Base-by-base conservation (phyloP, 2,888 invertebrate species). In the Meteorus cinctellus region DNA sequence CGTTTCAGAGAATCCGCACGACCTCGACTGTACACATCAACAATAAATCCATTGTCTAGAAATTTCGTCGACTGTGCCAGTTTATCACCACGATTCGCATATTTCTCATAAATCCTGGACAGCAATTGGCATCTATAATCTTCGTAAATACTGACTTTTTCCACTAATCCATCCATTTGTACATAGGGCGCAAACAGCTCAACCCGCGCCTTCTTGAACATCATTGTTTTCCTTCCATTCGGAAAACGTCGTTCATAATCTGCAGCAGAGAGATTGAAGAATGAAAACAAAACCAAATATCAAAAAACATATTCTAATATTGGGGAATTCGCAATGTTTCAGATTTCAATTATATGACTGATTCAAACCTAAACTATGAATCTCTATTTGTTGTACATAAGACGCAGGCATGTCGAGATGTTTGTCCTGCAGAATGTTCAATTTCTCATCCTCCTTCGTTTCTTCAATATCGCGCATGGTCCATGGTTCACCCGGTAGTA, bases 141-240 rank as follows among this genome's bases (percentile, higher is more conserved):
- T 0, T 91, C 89, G 81, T 91, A 95, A 76, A 91, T 89, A 31
- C 91, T 92, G 16, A 95, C 90, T 79, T 93, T 91, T 80, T 93
- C 92, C 0, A 94, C 90, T 51, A 96, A 90, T 0, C 97, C 97
- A 86, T 96, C 95, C 0, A 90, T 90, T 84, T 94, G 92, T 0
- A 93, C 91, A 83, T 96, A 97, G 0, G 95, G 94, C 0, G 96
- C 93, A 88, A 93, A 97, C 79, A 94, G 93, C 87, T 97, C 95
- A 8, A 96, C 90, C 55, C 95, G 90, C 0, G 94, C 93, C 81
- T 94, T 93, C 87, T 95, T 96, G 86, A 94, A 97, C 79, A 93
- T 91, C 1, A 93, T 90, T 3, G 90, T 91, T 86, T 94, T 95
- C 63, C 92, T 92, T 34, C 93, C 94, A 29, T 93, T 94, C 0